Evolutionary conservation across 1,140 invertebrate genomes (phyloP).

Genomic region (Elysia chlorotica): DNA sequence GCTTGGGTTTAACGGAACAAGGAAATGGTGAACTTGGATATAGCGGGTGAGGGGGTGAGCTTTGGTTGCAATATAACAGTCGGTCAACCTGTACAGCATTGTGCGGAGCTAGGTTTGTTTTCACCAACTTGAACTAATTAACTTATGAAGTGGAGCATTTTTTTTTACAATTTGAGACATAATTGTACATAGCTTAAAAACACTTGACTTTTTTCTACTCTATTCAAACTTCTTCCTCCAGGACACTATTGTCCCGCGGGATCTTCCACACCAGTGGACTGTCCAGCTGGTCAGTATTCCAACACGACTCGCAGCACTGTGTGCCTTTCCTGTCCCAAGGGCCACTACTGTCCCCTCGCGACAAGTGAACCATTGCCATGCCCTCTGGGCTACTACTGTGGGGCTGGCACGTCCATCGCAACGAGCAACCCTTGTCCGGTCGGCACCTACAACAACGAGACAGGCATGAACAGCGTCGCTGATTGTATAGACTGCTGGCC

Average conservation of each 20-base stretch:
- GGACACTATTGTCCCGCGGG: conserved; percentile 49
- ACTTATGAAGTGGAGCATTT: no score
- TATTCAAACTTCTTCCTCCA: conserved; percentile 23
- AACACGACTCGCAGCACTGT: conserved; percentile 36
- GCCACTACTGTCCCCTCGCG: conserved; percentile 49
- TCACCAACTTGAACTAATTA: no score
- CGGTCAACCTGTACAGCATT: no score
- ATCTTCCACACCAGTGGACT: conserved; percentile 38
- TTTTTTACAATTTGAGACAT: no score
- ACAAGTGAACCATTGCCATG: conserved; percentile 49
- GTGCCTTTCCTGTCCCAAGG: conserved; percentile 48
- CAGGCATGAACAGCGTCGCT: conserved; percentile 27
- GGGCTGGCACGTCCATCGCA: conserved; percentile 10
- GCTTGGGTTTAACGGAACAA: no score
- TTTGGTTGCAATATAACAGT: no score
- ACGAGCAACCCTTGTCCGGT: conserved; percentile 40
- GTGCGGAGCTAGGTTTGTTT: no score
- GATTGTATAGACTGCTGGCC: conserved; percentile 46
- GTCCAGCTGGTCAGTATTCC: conserved; percentile 43
- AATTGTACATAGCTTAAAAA: no score
- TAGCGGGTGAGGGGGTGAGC: no score
- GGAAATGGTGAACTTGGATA: no score
- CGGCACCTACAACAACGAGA: conserved; percentile 55
- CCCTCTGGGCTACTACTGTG: conserved; percentile 49
- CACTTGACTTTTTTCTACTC: no score